A percentile compares a stretch with the other conserved stretches of the same genome.
Evolutionary conservation across 2,113 vertebrate species (phyloP).

Genomic region (Rhea americana): DNA sequence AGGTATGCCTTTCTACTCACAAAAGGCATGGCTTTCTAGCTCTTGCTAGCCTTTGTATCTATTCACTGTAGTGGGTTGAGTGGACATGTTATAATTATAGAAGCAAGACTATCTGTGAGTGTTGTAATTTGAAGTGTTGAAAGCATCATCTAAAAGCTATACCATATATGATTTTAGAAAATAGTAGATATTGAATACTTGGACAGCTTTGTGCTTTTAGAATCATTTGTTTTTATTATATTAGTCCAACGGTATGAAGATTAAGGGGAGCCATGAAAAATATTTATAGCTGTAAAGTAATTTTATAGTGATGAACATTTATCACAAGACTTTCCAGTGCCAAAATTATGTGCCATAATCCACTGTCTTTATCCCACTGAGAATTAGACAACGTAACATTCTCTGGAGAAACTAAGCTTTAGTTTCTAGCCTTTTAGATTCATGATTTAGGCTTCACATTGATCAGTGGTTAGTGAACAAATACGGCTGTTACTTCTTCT

Average conservation of each 20-base stretch:
- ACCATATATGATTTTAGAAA: conserved; percentile 29
- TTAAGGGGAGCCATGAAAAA: background rate
- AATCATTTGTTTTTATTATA: conserved; percentile 27
- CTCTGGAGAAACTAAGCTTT: background rate
- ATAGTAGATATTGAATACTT: background rate
- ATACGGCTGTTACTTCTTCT: background rate
- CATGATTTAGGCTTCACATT: background rate
- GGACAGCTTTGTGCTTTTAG: background rate
- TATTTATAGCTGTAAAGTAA: background rate
- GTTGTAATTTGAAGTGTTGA: conserved; percentile 39
- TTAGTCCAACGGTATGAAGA: background rate
- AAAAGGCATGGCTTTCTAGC: background rate
- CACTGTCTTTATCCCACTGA: background rate
- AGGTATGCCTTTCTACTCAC: background rate
- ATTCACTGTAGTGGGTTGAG: background rate
- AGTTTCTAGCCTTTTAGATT: background rate
- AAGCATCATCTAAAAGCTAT: conserved; percentile 17
- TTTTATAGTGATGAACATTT: conserved; percentile 1
- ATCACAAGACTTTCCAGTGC: background rate
- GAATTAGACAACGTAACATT: background rate
- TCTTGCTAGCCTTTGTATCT: background rate
- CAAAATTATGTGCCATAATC: background rate
- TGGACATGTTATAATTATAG: conserved; percentile 43
- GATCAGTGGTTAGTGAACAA: background rate
- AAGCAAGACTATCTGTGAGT: conserved; percentile 10